Conservation (phyloP, 1,140 invertebrate genomes). For the Drosophila auraria region DNA sequence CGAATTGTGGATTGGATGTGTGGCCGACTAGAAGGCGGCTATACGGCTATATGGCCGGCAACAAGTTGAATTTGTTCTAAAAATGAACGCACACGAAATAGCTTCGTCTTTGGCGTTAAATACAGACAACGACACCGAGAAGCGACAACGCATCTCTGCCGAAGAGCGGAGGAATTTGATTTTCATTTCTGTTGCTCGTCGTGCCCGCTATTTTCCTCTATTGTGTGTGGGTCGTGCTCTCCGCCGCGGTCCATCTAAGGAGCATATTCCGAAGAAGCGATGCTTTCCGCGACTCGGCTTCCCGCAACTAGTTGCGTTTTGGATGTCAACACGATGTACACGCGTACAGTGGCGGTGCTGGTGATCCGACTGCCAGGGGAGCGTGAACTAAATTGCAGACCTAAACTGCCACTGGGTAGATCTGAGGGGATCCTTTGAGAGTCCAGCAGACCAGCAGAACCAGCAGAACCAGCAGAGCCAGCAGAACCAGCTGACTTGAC, state of each 20-base stretch:
- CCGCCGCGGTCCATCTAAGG: slow-evolving; percentile 80
- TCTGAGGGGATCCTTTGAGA: slow-evolving; percentile 4
- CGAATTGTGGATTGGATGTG: slow-evolving; percentile 31
- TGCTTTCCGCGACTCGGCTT: slow-evolving; percentile 75
- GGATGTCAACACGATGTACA: slow-evolving; percentile 84
- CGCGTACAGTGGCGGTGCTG: slow-evolving; percentile 67
- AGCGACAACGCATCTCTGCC: slow-evolving; percentile 66
- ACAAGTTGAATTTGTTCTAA: slow-evolving; percentile 83
- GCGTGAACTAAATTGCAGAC: slow-evolving; percentile 39
- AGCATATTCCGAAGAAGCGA: slow-evolving; percentile 81
- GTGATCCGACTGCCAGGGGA: slow-evolving; percentile 43
- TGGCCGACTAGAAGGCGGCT: slow-evolving; percentile 33
- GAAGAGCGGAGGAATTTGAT: slow-evolving; percentile 75
- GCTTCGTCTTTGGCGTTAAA: slow-evolving; percentile 83
- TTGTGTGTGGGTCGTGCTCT: slow-evolving; percentile 72
- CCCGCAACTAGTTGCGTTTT: slow-evolving; percentile 84
- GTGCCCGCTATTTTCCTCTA: slow-evolving; percentile 61
- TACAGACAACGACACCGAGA: slow-evolving; percentile 53
- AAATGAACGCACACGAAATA: slow-evolving; percentile 81
- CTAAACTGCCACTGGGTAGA: slow-evolving; percentile 10
- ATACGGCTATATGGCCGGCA: slow-evolving; percentile 75
- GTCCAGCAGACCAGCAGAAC: background rate
- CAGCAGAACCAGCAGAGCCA: too few species aligned
- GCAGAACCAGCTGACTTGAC: slow-evolving; percentile 1
- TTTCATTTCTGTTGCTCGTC: slow-evolving; percentile 59